Evolutionary conservation across 2,113 vertebrate species (phyloP), one percentile per base, ranked within the genome.

Genomic region (Speoplatyrhinus poulsoni): DNA sequence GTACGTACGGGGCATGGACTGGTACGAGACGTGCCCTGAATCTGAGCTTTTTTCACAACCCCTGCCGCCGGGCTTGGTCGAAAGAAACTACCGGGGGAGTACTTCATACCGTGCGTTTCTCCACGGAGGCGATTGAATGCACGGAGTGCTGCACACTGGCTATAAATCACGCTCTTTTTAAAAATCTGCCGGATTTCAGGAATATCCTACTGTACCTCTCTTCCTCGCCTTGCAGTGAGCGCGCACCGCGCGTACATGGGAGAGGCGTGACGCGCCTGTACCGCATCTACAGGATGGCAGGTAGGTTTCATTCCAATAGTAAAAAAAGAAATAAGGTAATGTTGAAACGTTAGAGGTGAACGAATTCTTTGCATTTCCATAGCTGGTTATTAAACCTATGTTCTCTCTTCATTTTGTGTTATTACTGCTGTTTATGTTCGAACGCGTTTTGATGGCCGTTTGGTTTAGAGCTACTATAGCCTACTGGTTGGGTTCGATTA

Each of bases 201-300:
- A 71, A 65, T 61, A 58, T 26, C 2, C 26, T 26, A 26, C 26
- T 26, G 2, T 26, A 26, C 16, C n/a, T 65, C 67, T 64, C 74
- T 49, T 79, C 66, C 73, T 67, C 46, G 46, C 26, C 74, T 60
- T 68, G 70, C 62, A 82, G 73, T 80, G 79, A 77, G 77, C 15
- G 59, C 82, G 86, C 85, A 81, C 81, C 47, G 88, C 85, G 82
- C 77, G 85, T 76, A 75, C 48, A 67, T 67, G 80, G 68, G 73
- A 85, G 87, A 84, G 80, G 86, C 78, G 85, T 90, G 87, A 85
- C 85, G 86, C 77, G 65, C 66, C 75, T 50, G 75, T 76, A 77
- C 80, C 77, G 75, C 85, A 87, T 90, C 85, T 84, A 62, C 84
- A 77, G 80, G 77, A 93, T 90, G 91, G 75, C 85, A 91, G 90